A percentile compares a stretch with the other conserved stretches of the same genome.
Evolutionary conservation across 2,888 invertebrate genomes (phyloP).

Genomic region (Nineta flava): DNA sequence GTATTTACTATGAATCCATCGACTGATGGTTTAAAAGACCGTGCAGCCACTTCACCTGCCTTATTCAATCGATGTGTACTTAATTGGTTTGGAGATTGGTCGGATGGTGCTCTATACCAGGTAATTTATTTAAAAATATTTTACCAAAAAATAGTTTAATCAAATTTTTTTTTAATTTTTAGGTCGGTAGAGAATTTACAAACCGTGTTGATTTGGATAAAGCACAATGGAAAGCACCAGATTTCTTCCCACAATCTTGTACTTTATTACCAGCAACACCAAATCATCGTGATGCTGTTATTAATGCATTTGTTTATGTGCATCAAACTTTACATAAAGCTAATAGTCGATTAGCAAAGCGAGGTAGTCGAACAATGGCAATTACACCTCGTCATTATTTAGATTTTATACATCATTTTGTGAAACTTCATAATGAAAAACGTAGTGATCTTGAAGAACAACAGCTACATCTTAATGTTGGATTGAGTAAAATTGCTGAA

Average conservation of each 20-base stretch:
- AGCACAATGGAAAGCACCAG: constrained; percentile 71
- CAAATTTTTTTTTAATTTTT: constrained; percentile 24
- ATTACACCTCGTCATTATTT: constrained; percentile 96
- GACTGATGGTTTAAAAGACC: constrained; percentile 92
- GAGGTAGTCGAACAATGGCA: constrained; percentile 91
- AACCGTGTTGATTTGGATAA: constrained; percentile 86
- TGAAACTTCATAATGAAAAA: constrained; percentile 93
- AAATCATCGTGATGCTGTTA: constrained; percentile 87
- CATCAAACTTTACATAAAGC: constrained; percentile 95
- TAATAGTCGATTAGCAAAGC: constrained; percentile 75
- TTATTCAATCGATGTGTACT: constrained; percentile 97
- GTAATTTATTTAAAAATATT: constrained; percentile 25
- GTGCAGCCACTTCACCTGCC: constrained; percentile 97
- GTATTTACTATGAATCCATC: constrained; percentile 99
- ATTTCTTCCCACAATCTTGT: constrained; percentile 81
- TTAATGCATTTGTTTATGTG: constrained; percentile 96
- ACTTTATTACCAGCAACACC: constrained; percentile 58
- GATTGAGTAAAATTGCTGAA: constrained; percentile 96
- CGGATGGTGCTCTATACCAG: constrained; percentile 86
- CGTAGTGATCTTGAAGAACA: constrained; percentile 97
- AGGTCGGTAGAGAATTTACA: constrained; percentile 87
- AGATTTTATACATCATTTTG: constrained; percentile 99
- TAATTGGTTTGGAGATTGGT: constrained; percentile 99
- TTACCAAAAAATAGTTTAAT: background rate
- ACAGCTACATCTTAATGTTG: constrained; percentile 95